Percentiles rank a stretch among this genome's conserved stretches.
These are phyloP conservation scores for Drosophila ironensis DNA, from an alignment of 1,140 invertebrate species.

Conservation along the genomic window DNA sequence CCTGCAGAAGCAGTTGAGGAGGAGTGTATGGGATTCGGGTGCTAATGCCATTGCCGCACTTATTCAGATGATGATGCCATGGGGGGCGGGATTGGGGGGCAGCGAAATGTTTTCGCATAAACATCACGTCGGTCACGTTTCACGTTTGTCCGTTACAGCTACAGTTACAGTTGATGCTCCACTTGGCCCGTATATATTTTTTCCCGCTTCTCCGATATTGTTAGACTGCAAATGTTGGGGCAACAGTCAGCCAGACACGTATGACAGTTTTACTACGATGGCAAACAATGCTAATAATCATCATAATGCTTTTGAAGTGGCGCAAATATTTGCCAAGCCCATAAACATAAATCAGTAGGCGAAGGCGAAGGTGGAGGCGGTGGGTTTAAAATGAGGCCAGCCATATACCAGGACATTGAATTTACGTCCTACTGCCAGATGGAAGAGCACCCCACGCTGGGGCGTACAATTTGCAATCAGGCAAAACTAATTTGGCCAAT, in stretches of 20 bases:
- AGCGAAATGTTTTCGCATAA: constrained; percentile 57
- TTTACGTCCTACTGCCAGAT: constrained; percentile 27
- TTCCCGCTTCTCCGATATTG: constrained; percentile 12
- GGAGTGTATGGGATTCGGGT: constrained; percentile 6
- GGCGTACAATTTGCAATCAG: constrained; percentile 52
- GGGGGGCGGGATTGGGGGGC: too few relatives aligned
- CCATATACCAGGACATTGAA: constrained; percentile 30
- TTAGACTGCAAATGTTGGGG: constrained; percentile 44
- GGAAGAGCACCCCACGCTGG: neutral
- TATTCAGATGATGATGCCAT: constrained; percentile 23
- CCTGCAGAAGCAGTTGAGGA: neutral
- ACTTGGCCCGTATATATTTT: constrained; percentile 29
- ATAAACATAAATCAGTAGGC: constrained; percentile 71
- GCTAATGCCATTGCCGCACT: constrained; percentile 35
- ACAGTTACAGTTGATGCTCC: constrained; percentile 34
- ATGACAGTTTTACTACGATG: constrained; percentile 68
- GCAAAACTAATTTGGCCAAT: constrained; percentile 62
- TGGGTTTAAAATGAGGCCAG: constrained; percentile 22
- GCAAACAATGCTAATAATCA: constrained; percentile 73
- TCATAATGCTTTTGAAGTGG: constrained; percentile 63
- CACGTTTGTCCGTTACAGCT: constrained; percentile 60
- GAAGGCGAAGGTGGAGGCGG: neutral
- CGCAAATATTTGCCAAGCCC: constrained; percentile 67
- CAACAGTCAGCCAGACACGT: constrained; percentile 63
- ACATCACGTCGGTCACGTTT: constrained; percentile 75